Evolutionary conservation across 2,797 vertebrate species (phyloP).

Genomic region (Spheniscus humboldti): DNA sequence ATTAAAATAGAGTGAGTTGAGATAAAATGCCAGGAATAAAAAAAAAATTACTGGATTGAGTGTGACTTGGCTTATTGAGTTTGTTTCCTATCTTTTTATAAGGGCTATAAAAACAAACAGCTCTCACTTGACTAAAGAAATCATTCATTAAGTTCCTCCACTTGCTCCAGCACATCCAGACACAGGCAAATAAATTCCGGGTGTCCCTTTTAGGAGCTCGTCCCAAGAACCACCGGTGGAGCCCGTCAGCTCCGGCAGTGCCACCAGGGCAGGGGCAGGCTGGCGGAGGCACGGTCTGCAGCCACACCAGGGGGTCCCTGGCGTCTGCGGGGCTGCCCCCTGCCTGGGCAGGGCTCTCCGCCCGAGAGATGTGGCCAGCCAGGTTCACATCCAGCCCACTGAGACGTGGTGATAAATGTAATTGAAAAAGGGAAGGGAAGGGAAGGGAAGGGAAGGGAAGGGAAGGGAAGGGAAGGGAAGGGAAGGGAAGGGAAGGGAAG

Average conservation of each 20-base stretch:
- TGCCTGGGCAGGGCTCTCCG: accelerated
- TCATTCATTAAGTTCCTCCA: slow-evolving; percentile 20
- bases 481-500: background rate
- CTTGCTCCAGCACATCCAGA: slow-evolving; percentile 11
- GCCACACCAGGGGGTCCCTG: background rate
- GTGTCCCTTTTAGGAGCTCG: background rate
- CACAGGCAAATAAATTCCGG: background rate
- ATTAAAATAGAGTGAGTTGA: slow-evolving; percentile 29
- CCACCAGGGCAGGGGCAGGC: background rate
- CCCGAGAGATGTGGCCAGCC: background rate
- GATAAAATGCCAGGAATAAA: slow-evolving; percentile 60
- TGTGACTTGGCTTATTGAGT: slow-evolving; percentile 58
- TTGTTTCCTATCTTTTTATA: slow-evolving; percentile 65
- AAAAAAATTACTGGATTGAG: slow-evolving; percentile 27
- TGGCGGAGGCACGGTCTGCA: accelerated
- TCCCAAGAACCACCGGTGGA: background rate
- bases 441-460: background rate
- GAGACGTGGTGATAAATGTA: background rate
- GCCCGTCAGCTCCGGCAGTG: accelerated
- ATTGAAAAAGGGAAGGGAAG: background rate
- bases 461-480: background rate
- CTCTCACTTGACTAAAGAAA: slow-evolving; percentile 48
- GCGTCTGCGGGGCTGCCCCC: background rate
- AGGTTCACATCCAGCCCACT: background rate
- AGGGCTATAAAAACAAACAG: slow-evolving; percentile 61